Percentiles rank a stretch among this genome's conserved stretches.
phyloP scores from a whole-genome alignment of 2,888 invertebrate genomes.

The Hypomecis punctinalis region DNA sequence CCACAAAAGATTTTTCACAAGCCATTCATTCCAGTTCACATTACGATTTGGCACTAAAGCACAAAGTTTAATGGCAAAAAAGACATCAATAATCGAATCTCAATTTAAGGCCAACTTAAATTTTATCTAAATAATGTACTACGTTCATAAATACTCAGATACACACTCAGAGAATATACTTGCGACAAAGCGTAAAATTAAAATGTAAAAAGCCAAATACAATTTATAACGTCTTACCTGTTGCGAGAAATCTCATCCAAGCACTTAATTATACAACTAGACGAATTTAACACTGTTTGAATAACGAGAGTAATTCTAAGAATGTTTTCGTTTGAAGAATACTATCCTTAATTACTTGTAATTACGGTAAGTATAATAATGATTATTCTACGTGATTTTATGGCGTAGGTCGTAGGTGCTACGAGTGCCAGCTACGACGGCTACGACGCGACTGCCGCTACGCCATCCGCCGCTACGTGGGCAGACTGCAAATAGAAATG shows the following conservation, averaged over 20 bases:
- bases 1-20: no score
- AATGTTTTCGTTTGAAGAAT: slow-evolving; percentile 5
- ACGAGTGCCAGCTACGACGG: slow-evolving; percentile 54
- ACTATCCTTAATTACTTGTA: slow-evolving; percentile 15
- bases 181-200: background rate
- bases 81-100: no score
- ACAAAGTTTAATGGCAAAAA: no score
- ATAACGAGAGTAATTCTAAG: background rate
- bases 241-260: slow-evolving; percentile 54
- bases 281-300: slow-evolving; percentile 19
- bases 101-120: no score
- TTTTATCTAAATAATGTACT: no score
- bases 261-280: slow-evolving; percentile 41
- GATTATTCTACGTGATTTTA: slow-evolving; percentile 27
- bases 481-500: slow-evolving; percentile 63
- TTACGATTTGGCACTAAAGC: no score
- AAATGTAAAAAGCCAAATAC: slow-evolving; percentile 7
- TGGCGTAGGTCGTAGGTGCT: slow-evolving; percentile 39
- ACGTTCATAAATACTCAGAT: no score
- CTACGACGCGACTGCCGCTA: slow-evolving; percentile 78
- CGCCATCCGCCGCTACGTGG: slow-evolving; percentile 56
- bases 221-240: slow-evolving; percentile 51
- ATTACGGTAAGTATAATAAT: slow-evolving; percentile 11
- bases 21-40: no score
- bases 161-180: no score